Conservation (phyloP, 2,113 vertebrate species). For the Brachirus orientalis region DNA sequence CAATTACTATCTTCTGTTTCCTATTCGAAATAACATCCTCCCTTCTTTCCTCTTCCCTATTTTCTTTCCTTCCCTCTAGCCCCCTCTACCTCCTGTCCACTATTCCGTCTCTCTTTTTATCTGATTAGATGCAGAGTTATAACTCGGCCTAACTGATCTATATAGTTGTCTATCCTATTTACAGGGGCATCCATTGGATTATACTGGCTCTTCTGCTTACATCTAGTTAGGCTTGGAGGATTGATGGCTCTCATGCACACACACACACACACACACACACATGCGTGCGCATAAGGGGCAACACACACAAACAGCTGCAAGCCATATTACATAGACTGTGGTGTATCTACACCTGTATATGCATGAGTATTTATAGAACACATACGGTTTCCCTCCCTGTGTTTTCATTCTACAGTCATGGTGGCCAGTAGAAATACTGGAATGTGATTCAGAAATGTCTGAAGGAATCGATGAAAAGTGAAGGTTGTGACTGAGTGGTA, state of each 20-base stretch:
- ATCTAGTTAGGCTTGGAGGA: conserved; percentile 54
- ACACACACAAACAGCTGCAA: not conserved
- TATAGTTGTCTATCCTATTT: conserved; percentile 63
- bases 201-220: conserved; percentile 49
- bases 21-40: not conserved
- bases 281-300: too few species aligned
- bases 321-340: not conserved
- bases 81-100: not conserved
- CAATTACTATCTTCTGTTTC: not conserved
- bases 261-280: conserved; percentile 1
- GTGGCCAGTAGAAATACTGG: conserved; percentile 5
- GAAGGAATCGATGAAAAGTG: not conserved
- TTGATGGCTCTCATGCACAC: conserved; percentile 35
- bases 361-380: not conserved
- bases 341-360: not conserved
- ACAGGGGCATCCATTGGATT: conserved; percentile 59
- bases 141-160: conserved; percentile 56
- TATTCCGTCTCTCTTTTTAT: conserved; percentile 45
- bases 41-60: not conserved
- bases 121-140: conserved; percentile 65
- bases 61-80: not conserved
- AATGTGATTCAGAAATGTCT: not conserved
- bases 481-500: not conserved
- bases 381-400: not conserved
- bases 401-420: not conserved